Conservation (phyloP, 2,797 vertebrate species). For the Enteromius afrohamiltoni region DNA sequence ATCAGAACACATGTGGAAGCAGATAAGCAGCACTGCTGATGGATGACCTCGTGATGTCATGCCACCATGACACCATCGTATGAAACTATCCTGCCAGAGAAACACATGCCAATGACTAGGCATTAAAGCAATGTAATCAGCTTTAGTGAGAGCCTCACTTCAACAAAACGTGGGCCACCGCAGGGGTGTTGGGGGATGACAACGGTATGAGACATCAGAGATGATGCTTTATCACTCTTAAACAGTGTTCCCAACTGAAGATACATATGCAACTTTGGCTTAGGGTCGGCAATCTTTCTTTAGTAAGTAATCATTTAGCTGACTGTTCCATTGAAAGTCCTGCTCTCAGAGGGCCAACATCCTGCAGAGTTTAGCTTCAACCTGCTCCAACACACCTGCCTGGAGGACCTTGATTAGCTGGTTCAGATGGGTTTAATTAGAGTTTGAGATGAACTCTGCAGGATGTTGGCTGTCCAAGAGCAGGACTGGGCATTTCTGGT, state of each 20-base stretch:
- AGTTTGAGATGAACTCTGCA: no score
- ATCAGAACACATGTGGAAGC: background rate
- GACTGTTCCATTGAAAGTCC: background rate
- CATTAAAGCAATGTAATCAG: constrained; percentile 52
- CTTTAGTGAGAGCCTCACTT: constrained; percentile 27
- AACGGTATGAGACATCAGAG: constrained; percentile 48
- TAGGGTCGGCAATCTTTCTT: background rate
- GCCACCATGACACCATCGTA: constrained; percentile 54
- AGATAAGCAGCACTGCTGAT: constrained; percentile 39
- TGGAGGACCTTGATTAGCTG: background rate
- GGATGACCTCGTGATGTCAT: constrained; percentile 44
- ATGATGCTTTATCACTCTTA: constrained; percentile 33
- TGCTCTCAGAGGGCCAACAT: no score
- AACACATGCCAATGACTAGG: constrained; percentile 17
- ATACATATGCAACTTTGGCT: background rate
- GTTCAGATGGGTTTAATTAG: background rate
- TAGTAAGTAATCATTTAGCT: background rate
- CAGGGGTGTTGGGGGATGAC: constrained; percentile 37
- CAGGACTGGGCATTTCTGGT: background rate
- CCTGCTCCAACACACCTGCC: background rate
- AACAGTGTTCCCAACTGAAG: background rate
- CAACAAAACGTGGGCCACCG: background rate
- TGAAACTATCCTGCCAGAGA: constrained; percentile 8
- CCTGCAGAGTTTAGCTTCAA: background rate
- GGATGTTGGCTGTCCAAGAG: background rate